Conservation (phyloP, 1,140 invertebrate species). For the Psilanteris sp. region DNA sequence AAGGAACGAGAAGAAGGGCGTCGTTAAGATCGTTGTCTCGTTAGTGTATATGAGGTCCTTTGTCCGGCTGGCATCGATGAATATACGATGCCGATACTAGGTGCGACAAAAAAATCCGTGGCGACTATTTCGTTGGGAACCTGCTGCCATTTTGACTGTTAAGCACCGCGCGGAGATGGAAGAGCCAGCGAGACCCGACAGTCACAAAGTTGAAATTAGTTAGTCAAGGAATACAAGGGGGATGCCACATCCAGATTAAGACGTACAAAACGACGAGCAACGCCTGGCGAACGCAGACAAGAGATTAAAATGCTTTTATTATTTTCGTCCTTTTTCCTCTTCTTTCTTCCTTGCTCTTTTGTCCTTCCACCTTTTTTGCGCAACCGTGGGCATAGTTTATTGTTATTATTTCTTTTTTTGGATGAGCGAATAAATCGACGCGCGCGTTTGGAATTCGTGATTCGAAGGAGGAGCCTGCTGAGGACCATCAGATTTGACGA, state of each 20-base stretch:
- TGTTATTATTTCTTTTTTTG: slow-evolving; percentile 8
- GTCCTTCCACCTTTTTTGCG: no score
- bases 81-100: slow-evolving; percentile 67
- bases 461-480: slow-evolving; percentile 67
- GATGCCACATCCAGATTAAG: slow-evolving; percentile 74
- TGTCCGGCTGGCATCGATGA: slow-evolving; percentile 67
- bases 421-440: slow-evolving; percentile 24
- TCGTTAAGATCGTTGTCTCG: slow-evolving; percentile 74
- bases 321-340: no score
- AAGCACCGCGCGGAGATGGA: slow-evolving; percentile 32
- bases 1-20: slow-evolving; percentile 54
- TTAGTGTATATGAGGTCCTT: slow-evolving; percentile 58
- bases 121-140: slow-evolving; percentile 66
- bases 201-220: slow-evolving; percentile 67
- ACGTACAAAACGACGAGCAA: slow-evolving; percentile 52
- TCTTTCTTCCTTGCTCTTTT: no score
- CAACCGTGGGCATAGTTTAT: slow-evolving; percentile 1
- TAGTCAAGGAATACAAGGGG: slow-evolving; percentile 53
- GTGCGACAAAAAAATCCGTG: slow-evolving; percentile 53
- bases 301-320: slow-evolving; percentile 47
- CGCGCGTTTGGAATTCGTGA: slow-evolving; percentile 50
- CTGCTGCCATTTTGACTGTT: slow-evolving; percentile 61
- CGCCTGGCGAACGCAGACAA: slow-evolving; percentile 31
- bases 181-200: slow-evolving; percentile 36
- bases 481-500: slow-evolving; percentile 71